These are phyloP conservation scores for Erynnis tages DNA, from an alignment of 2,888 invertebrate genomes.

Conservation along the genomic window DNA sequence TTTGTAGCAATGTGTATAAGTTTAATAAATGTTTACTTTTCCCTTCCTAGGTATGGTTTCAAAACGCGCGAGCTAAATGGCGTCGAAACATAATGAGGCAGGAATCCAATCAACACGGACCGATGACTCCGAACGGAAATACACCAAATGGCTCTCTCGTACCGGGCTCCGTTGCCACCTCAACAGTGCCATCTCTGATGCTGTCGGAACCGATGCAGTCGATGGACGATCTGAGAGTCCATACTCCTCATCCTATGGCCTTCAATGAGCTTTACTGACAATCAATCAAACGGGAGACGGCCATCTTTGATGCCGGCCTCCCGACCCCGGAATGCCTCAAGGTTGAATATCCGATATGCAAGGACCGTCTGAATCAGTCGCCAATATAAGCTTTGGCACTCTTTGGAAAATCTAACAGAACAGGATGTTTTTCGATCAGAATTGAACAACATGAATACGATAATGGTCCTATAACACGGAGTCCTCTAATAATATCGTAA, in stretches of 20 bases:
- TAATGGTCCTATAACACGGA: too few species aligned
- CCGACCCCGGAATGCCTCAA: conserved; percentile 15
- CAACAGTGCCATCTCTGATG: conserved; percentile 48
- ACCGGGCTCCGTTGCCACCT: conserved; percentile 37
- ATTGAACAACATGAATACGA: too few species aligned
- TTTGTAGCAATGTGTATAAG: too few species aligned
- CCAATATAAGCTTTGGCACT: not conserved
- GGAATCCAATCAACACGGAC: conserved; percentile 71
- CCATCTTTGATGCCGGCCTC: conserved; percentile 4
- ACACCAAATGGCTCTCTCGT: conserved; percentile 49
- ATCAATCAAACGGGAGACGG: conserved; percentile 23
- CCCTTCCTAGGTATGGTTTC: conserved; percentile 98
- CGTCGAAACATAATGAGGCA: conserved; percentile 95
- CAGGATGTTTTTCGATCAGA: too few species aligned
- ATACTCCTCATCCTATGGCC: conserved; percentile 62
- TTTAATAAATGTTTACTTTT: too few species aligned
- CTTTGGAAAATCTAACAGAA: too few species aligned
- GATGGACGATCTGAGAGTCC: conserved; percentile 65
- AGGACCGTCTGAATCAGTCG: conserved; percentile 9
- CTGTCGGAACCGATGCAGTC: conserved; percentile 57
- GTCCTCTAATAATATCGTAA: too few species aligned
- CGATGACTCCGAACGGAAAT: conserved; percentile 46
- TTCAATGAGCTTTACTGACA: conserved; percentile 70
- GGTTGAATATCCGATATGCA: conserved; percentile 12
- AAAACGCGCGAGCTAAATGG: conserved; percentile 99